Percentiles rank a stretch among this genome's conserved stretches.
These are phyloP conservation scores for Florisuga fusca DNA, from an alignment of 2,797 vertebrate species.

Conservation along the genomic window DNA sequence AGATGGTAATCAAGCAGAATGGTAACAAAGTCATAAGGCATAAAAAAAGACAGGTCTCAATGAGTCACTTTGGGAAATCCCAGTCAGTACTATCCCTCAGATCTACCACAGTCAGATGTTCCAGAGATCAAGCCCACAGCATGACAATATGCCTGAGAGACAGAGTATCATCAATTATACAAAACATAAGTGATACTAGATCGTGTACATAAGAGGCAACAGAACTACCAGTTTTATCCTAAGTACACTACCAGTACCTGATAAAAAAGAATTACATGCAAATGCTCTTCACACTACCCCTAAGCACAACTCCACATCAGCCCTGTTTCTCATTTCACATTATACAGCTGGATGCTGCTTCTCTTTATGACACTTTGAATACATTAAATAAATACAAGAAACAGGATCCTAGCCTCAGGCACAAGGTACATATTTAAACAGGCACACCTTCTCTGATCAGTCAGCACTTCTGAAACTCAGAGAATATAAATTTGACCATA, in stretches of 20 bases:
- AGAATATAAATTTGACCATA: neutral
- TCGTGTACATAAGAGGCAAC: neutral
- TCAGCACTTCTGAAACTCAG: neutral
- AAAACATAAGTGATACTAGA: neutral
- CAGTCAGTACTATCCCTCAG: neutral
- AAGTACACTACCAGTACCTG: neutral
- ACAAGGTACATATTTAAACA: neutral
- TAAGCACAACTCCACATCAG: neutral
- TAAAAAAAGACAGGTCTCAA: neutral
- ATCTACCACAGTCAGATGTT: neutral
- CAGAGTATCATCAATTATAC: neutral
- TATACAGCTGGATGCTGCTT: neutral
- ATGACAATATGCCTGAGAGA: neutral
- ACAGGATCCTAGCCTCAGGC: neutral
- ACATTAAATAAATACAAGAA: constrained; percentile 31
- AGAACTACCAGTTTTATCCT: neutral
- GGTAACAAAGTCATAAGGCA: neutral
- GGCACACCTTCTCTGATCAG: neutral
- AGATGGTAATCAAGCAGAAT: neutral
- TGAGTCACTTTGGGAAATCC: neutral
- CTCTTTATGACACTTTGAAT: neutral
- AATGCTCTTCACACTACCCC: neutral
- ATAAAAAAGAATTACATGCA: neutral
- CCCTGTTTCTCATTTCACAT: neutral
- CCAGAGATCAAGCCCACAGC: neutral